Conservation (phyloP, 2,797 vertebrate genomes). For the Hydrocynus forskahlii region DNA sequence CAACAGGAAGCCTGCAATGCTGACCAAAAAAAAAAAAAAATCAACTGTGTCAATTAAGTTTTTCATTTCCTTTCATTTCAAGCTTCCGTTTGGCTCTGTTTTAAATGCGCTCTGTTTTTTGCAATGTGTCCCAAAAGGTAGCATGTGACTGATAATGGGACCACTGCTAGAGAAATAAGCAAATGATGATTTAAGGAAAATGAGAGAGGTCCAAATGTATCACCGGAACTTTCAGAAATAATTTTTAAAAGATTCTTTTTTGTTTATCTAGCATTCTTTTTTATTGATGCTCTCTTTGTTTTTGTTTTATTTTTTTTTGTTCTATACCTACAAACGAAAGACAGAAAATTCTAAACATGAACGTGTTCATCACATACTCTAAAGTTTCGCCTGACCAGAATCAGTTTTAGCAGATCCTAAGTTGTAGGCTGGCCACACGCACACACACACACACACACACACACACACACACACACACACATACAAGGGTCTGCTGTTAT, state of each 20-base stretch:
- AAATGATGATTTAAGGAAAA: conserved; percentile 56
- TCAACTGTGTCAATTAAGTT: conserved; percentile 58
- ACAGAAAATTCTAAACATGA: background rate
- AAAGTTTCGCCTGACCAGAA: background rate
- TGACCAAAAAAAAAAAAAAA: conserved; percentile 59
- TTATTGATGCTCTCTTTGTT: background rate
- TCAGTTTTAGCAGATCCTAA: background rate
- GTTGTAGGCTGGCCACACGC: background rate
- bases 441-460: background rate
- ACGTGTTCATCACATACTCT: background rate
- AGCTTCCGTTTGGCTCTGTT: conserved; percentile 24
- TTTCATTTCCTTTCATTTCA: conserved; percentile 31
- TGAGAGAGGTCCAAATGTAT: conserved; percentile 50
- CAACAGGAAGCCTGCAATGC: conserved; percentile 61
- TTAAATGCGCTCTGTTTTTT: conserved; percentile 25
- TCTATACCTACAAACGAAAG: background rate
- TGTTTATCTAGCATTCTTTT: conserved; percentile 10
- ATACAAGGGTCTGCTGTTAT: background rate
- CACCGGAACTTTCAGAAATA: background rate
- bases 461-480: background rate
- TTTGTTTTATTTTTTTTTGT: background rate
- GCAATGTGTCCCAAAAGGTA: conserved; percentile 33
- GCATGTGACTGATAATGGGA: conserved; percentile 53
- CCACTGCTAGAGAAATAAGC: conserved; percentile 59
- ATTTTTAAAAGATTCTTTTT: conserved; percentile 24